These are phyloP conservation scores for Cephus nigrinus DNA, from an alignment of 2,888 invertebrate species.

Conservation along the genomic window DNA sequence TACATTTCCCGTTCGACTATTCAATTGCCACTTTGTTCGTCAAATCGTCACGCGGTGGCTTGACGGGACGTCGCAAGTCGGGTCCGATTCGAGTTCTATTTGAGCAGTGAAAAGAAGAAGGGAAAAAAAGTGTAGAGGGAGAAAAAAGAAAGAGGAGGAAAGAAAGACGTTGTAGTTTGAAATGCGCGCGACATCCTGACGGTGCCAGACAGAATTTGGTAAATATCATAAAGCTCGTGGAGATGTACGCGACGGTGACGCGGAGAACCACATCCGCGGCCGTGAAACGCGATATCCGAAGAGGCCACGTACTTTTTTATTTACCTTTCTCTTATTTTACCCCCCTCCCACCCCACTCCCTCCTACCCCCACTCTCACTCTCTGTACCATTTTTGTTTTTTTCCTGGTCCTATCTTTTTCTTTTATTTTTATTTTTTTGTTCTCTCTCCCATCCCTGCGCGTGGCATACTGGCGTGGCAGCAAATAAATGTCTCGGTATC, in stretches of 20 bases:
- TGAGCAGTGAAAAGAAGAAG: not conserved
- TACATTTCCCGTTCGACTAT: slow-evolving; percentile 6
- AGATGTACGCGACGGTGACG: slow-evolving; percentile 11
- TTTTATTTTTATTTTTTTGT: slow-evolving; percentile 26
- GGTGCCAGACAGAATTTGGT: slow-evolving; percentile 29
- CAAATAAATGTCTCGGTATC: slow-evolving; percentile 58
- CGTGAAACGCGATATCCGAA: slow-evolving; percentile 50
- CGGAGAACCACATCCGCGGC: slow-evolving; percentile 28
- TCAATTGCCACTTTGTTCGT: slow-evolving; percentile 33
- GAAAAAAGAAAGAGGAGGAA: slow-evolving; percentile 2
- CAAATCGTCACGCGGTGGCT: slow-evolving; percentile 16
- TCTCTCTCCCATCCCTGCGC: slow-evolving; percentile 23
- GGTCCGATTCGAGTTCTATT: slow-evolving; percentile 14
- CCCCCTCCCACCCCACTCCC: not conserved
- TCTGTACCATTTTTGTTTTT: slow-evolving; percentile 15
- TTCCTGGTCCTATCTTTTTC: slow-evolving; percentile 23
- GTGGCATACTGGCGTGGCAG: slow-evolving; percentile 32
- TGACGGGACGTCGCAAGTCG: slow-evolving; percentile 3
- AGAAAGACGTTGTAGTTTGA: slow-evolving; percentile 9
- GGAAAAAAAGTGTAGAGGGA: not conserved
- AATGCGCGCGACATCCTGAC: slow-evolving; percentile 13
- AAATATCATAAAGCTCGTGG: slow-evolving; percentile 37
- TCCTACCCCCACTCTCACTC: not conserved
- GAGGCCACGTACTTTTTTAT: slow-evolving; percentile 24
- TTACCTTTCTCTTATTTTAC: not conserved